These are phyloP conservation scores for Leptocoma aspasia DNA, from an alignment of 2,113 vertebrate genomes.

Conservation along the genomic window DNA sequence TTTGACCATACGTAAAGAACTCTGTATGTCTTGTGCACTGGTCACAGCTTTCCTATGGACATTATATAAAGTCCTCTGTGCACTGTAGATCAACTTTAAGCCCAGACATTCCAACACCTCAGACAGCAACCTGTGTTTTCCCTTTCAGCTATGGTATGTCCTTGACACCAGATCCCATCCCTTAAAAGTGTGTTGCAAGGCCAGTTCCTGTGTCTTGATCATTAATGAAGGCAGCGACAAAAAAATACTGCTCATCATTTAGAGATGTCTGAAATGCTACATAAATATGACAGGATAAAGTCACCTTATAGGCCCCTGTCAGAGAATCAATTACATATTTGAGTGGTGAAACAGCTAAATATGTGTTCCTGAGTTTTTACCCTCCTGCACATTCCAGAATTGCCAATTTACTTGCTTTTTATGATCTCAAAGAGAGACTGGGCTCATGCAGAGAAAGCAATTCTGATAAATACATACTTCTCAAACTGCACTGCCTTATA, in stretches of 20 bases:
- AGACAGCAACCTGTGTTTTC: neutral
- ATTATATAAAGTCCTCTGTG: neutral
- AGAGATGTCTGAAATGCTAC: neutral
- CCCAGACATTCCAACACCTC: neutral
- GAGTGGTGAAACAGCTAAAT: neutral
- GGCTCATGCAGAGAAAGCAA: constrained; percentile 21
- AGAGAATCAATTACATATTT: neutral
- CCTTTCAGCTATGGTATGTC: neutral
- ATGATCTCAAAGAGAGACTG: neutral
- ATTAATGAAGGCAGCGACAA: neutral
- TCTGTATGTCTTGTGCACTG: neutral
- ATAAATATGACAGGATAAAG: neutral
- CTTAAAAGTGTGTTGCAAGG: neutral
- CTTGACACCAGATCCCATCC: neutral
- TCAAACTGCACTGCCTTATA: constrained; percentile 41
- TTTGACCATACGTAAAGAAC: neutral
- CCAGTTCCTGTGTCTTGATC: neutral
- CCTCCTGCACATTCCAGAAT: neutral
- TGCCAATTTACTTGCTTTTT: constrained; percentile 23
- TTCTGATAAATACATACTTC: constrained; percentile 59
- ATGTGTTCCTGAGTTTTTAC: neutral
- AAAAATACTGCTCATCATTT: neutral
- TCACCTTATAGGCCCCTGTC: neutral
- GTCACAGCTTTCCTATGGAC: neutral
- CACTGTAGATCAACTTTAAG: neutral